Percentiles rank a stretch among this genome's conserved stretches.
phyloP scores from a whole-genome alignment of 2,797 vertebrate species.

The Falco naumanni region DNA sequence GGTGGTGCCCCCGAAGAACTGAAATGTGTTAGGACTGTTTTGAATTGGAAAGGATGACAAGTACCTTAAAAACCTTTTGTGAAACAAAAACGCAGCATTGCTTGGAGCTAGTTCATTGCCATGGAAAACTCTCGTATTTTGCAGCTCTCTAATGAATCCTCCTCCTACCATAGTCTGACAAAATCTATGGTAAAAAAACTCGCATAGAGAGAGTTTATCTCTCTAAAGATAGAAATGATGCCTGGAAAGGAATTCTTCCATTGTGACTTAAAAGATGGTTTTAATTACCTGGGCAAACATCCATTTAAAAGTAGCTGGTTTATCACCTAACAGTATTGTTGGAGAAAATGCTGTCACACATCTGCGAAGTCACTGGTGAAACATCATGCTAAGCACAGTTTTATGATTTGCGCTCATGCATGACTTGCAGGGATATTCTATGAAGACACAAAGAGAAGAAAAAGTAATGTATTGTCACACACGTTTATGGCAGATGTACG shows the following conservation, averaged over 20 bases:
- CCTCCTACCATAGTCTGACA: not conserved
- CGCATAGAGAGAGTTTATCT: not conserved
- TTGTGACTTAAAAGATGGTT: not conserved
- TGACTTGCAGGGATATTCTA: not conserved
- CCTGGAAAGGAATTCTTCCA: not conserved
- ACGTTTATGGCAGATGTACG: not conserved
- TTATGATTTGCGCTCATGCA: not conserved
- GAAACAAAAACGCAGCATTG: not conserved
- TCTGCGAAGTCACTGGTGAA: not conserved
- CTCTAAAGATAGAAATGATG: not conserved
- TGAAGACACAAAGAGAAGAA: not conserved
- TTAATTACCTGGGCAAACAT: conserved; percentile 24
- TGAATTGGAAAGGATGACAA: not conserved
- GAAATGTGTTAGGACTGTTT: not conserved
- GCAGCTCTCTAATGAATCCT: not conserved
- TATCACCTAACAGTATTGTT: not conserved
- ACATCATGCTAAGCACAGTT: not conserved
- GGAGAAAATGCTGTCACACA: not conserved
- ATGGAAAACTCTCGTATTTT: not conserved
- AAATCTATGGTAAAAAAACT: not conserved
- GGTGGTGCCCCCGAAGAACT: not conserved
- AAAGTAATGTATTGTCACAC: not conserved
- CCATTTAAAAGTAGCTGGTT: not conserved
- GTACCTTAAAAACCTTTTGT: not conserved
- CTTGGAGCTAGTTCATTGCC: not conserved